These are phyloP conservation scores for Dilophus febrilis DNA, from an alignment of 2,888 invertebrate genomes.

Conservation along the genomic window DNA sequence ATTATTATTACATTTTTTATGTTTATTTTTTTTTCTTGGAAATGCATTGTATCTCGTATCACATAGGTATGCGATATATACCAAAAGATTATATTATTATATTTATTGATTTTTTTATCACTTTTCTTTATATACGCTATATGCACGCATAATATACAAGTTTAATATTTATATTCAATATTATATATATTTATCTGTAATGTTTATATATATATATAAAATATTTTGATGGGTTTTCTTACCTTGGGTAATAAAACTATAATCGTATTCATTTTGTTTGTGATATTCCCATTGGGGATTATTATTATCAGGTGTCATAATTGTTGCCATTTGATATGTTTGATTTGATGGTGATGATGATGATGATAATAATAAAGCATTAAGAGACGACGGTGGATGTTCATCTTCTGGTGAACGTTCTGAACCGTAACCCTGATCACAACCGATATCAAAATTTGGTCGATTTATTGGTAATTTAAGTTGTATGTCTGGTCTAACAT, in stretches of 20 bases:
- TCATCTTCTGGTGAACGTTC: slow-evolving; percentile 64
- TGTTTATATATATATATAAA: neutral
- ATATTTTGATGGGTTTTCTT: neutral
- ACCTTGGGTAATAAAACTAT: slow-evolving; percentile 5
- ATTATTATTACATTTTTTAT: too few species aligned
- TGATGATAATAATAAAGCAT: too few species aligned
- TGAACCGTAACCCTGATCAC: slow-evolving; percentile 61
- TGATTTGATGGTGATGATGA: slow-evolving; percentile 23
- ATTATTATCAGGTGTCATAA: slow-evolving; percentile 33
- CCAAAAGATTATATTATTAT: too few species aligned
- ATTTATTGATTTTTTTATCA: too few species aligned
- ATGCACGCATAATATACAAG: too few species aligned
- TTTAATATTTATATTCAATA: neutral
- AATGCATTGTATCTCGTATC: too few species aligned
- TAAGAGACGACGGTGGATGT: slow-evolving; percentile 49
- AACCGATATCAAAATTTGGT: slow-evolving; percentile 31
- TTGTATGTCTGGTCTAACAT: slow-evolving; percentile 10
- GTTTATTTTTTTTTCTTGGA: too few species aligned
- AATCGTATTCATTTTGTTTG: neutral
- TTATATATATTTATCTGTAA: neutral
- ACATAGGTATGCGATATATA: too few species aligned
- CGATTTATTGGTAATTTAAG: slow-evolving; percentile 12
- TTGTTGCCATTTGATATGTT: slow-evolving; percentile 38
- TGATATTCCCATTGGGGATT: slow-evolving; percentile 2
- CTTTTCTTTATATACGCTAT: too few species aligned